These are phyloP conservation scores for Phocides pigmalion DNA, from an alignment of 1,140 invertebrate species.

Conservation along the genomic window DNA sequence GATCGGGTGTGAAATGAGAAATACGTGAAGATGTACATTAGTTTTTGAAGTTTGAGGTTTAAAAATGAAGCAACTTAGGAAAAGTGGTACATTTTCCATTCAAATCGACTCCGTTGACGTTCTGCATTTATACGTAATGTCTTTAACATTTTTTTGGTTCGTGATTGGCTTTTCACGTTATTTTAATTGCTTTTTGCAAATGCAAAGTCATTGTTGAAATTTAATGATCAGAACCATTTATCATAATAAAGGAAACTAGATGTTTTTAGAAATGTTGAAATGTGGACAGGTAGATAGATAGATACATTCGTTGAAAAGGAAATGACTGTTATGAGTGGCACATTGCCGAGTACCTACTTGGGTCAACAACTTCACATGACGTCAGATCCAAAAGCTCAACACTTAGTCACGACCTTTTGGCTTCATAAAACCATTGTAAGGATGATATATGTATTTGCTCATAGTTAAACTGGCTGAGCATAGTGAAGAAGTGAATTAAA, in stretches of 20 bases:
- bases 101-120: too few relatives aligned
- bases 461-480: not conserved
- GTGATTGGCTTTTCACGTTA: not conserved
- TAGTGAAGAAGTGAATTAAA: not conserved
- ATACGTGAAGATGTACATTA: too few relatives aligned
- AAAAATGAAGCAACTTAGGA: too few relatives aligned
- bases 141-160: not conserved
- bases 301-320: not conserved
- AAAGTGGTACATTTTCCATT: too few relatives aligned
- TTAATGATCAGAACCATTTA: not conserved
- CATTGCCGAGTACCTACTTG: slow-evolving; percentile 35
- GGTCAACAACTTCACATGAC: slow-evolving; percentile 56
- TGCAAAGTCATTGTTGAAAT: not conserved
- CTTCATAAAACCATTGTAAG: slow-evolving; percentile 19
- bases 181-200: not conserved
- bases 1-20: too few relatives aligned
- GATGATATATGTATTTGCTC: not conserved
- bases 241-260: too few relatives aligned
- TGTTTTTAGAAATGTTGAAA: not conserved
- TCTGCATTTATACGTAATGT: not conserved
- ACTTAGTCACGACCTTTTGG: slow-evolving; percentile 51
- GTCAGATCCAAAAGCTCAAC: slow-evolving; percentile 55
- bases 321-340: slow-evolving; percentile 24
- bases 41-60: too few relatives aligned
- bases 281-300: not conserved